Conservation (phyloP, 2,888 invertebrate genomes). For the Scaptomyza reducta region DNA sequence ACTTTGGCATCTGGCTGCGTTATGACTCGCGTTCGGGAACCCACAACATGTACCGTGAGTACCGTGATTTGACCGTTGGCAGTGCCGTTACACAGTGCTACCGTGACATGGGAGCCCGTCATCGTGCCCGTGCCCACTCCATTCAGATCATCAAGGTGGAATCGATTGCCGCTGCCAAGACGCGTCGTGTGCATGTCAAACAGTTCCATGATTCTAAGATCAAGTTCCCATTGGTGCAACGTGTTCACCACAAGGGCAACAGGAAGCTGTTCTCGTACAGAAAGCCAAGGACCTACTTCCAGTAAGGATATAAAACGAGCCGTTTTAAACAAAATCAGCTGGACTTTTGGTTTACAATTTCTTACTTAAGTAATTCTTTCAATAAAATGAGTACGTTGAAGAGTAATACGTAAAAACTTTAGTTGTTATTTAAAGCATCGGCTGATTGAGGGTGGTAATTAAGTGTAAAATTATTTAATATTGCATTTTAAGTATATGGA, state of each 20-base stretch:
- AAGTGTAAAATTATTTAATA: neutral
- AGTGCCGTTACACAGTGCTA: constrained; percentile 99
- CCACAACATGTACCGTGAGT: constrained; percentile 99
- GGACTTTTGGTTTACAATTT: constrained; percentile 52
- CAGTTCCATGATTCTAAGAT: constrained; percentile 99
- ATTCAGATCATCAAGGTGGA: constrained; percentile 99
- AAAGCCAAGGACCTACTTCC: constrained; percentile 84
- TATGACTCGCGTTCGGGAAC: constrained; percentile 99
- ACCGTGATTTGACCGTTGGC: constrained; percentile 97
- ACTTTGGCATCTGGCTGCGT: constrained; percentile 99
- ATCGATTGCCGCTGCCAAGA: constrained; percentile 93
- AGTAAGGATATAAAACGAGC: constrained; percentile 67
- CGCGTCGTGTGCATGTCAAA: constrained; percentile 96
- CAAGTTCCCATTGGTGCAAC: constrained; percentile 97
- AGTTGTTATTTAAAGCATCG: neutral
- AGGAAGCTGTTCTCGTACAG: constrained; percentile 91
- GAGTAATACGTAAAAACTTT: constrained; percentile 33
- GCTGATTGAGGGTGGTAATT: neutral
- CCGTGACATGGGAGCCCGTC: constrained; percentile 99
- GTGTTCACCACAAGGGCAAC: constrained; percentile 92
- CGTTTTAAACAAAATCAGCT: constrained; percentile 40
- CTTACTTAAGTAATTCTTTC: constrained; percentile 73
- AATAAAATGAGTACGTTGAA: constrained; percentile 75
- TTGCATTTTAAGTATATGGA: neutral
- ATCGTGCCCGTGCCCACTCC: constrained; percentile 98